phyloP scores from a whole-genome alignment of 2,888 invertebrate species.

The Drosophila diplacantha region DNA sequence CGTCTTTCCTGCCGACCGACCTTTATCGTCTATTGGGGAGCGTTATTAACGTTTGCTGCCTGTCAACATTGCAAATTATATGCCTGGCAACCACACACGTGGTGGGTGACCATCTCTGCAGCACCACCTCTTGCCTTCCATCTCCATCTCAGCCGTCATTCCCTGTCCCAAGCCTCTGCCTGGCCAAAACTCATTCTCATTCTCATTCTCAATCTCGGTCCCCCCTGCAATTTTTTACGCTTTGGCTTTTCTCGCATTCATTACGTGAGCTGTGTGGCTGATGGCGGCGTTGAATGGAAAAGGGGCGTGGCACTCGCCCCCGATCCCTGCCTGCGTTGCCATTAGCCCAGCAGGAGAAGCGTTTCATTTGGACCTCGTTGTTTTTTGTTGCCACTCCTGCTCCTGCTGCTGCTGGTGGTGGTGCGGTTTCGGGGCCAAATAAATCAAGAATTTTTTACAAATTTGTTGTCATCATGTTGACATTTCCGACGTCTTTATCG shows the following conservation, averaged over 20 bases:
- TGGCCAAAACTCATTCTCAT: constrained; percentile 1
- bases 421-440: constrained; percentile 48
- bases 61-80: constrained; percentile 71
- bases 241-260: constrained; percentile 61
- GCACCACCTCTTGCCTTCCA: neutral
- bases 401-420: neutral
- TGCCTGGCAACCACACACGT: constrained; percentile 48
- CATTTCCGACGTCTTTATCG: constrained; percentile 69
- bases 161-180: neutral
- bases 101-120: constrained; percentile 12
- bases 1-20: constrained; percentile 40
- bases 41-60: constrained; percentile 70
- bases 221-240: constrained; percentile 48
- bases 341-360: constrained; percentile 61
- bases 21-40: constrained; percentile 65
- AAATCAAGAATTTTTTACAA: constrained; percentile 73
- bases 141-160: neutral
- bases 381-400: constrained; percentile 24
- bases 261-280: constrained; percentile 65
- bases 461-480: constrained; percentile 72
- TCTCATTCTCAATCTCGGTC: constrained; percentile 27
- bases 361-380: constrained; percentile 56
- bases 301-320: constrained; percentile 15
- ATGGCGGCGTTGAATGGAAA: constrained; percentile 30
- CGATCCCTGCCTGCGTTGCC: constrained; percentile 25